These are phyloP conservation scores for Drosophila prolongata DNA, from an alignment of 2,888 invertebrate species.

Conservation along the genomic window DNA sequence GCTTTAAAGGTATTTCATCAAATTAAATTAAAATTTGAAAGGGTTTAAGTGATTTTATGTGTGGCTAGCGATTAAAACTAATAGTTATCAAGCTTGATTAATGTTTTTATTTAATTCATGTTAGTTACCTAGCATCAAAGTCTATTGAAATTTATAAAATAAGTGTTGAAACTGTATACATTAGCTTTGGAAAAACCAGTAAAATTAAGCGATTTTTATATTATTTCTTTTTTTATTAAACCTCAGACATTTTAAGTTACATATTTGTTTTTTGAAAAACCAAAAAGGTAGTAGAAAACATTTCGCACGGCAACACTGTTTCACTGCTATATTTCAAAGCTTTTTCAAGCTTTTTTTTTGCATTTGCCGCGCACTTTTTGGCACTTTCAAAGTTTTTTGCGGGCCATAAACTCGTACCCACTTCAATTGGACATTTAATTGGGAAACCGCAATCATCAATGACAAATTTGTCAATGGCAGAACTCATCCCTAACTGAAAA, in stretches of 20 bases:
- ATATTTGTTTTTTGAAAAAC: neutral
- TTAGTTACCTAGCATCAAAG: no score
- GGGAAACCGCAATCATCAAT: slow-evolving; percentile 35
- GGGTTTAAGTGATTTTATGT: neutral
- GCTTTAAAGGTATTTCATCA: slow-evolving; percentile 3
- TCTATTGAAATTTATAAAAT: no score
- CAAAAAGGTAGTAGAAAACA: slow-evolving; percentile 7
- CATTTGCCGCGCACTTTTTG: neutral
- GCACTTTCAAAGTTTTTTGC: slow-evolving; percentile 7
- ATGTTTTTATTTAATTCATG: no score
- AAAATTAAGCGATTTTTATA: no score
- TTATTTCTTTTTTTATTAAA: neutral
- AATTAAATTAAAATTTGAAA: slow-evolving; percentile 9
- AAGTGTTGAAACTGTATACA: no score
- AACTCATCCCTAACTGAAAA: slow-evolving; percentile 26
- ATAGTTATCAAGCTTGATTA: neutral
- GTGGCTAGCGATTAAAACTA: neutral
- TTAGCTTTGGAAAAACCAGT: no score
- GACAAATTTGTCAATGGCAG: slow-evolving; percentile 49
- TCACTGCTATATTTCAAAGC: slow-evolving; percentile 7
- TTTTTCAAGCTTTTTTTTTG: slow-evolving; percentile 13
- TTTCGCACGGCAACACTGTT: slow-evolving; percentile 40
- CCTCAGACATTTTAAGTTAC: neutral
- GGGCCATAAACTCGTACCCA: slow-evolving; percentile 13
- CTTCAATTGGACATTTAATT: slow-evolving; percentile 24